Base-by-base conservation (phyloP, 92 coral and sea anemone genomes). In the Epizoanthus stellaris region DNA sequence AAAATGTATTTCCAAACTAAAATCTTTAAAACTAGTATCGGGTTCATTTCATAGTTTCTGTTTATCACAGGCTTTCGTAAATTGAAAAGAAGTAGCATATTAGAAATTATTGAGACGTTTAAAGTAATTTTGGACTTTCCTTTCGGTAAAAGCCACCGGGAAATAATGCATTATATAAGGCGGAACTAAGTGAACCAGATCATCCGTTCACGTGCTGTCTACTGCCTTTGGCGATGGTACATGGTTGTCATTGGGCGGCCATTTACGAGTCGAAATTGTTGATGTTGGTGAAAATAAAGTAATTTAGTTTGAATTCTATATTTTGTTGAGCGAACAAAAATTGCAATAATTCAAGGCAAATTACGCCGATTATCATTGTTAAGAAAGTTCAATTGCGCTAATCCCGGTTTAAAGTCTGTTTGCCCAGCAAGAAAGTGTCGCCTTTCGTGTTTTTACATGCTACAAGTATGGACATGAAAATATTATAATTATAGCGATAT, bases 141-240 rank as follows among this genome's bases (percentile, higher is more conserved):
- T 13, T 57, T 57, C 36, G 62, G 15, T 36, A 52, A 13, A 75
- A 58, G 4, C 21, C n/a, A 12, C 20, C 47, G 5, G 73, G 21
- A 68, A 68, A 25, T 34, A 34, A 12, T 13, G 30, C n/a, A 15
- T 34, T 68, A 5, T 36, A 5, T 13, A 19, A 25, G 52, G 30
- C 13, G 73, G n/a, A 39, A 13, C 30, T 17, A 12, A 68, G 42
- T 39, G 11, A 15, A 68, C 9, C n/a, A 38, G n/a, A 68, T 68
- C 30, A 19, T 67, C 72, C 9, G 6, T 30, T 34, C 47, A 17
- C 20, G 16, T 34, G 10, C 30, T 38, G 1, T n/a, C 4, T 34
- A 16, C 3, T 68, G 73, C 73, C 73, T 14, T 68, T 36, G 73
- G 73, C 73, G 49, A 68, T 68, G 21, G 49, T 19, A 30, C 52